Evolutionary conservation across 2,888 invertebrate genomes (phyloP).

Genomic region (Imbricaverruca yamaguchii): DNA sequence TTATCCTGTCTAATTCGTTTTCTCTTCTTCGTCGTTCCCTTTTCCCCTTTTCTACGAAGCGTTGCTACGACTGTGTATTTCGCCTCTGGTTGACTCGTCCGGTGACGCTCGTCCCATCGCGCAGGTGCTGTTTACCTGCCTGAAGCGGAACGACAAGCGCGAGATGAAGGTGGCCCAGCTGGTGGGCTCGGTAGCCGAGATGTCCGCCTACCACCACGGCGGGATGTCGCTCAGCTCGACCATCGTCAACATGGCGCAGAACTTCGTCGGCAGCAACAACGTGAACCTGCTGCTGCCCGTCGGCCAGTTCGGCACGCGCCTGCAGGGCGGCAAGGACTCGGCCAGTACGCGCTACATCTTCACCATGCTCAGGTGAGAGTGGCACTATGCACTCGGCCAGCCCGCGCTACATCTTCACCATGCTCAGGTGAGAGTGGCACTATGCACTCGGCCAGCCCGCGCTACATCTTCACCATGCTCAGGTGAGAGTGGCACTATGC

Average conservation of each 20-base stretch:
- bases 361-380: too few species aligned
- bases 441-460: background rate
- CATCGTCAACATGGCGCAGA: conserved; percentile 94
- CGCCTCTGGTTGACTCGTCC: too few species aligned
- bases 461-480: too few species aligned
- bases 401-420: conserved; percentile 96
- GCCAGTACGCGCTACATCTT: too few species aligned
- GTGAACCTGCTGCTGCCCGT: conserved; percentile 88
- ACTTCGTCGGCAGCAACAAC: conserved; percentile 97
- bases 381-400: too few species aligned
- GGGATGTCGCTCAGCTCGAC: conserved; percentile 90
- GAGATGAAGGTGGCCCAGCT: conserved; percentile 97
- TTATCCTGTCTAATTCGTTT: too few species aligned
- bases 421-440: conserved; percentile 46
- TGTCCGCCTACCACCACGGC: conserved; percentile 98
- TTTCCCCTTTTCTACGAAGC: too few species aligned
- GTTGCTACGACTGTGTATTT: too few species aligned
- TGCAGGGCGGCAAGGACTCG: conserved; percentile 84
- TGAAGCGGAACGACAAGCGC: conserved; percentile 90
- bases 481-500: background rate
- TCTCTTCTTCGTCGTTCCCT: too few species aligned
- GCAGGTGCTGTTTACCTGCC: conserved; percentile 81
- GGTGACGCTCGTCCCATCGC: background rate
- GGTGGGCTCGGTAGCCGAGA: conserved; percentile 94
- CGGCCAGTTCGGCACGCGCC: conserved; percentile 48